phyloP scores from a whole-genome alignment of 2,888 invertebrate species.

The Odontothrips loti region DNA sequence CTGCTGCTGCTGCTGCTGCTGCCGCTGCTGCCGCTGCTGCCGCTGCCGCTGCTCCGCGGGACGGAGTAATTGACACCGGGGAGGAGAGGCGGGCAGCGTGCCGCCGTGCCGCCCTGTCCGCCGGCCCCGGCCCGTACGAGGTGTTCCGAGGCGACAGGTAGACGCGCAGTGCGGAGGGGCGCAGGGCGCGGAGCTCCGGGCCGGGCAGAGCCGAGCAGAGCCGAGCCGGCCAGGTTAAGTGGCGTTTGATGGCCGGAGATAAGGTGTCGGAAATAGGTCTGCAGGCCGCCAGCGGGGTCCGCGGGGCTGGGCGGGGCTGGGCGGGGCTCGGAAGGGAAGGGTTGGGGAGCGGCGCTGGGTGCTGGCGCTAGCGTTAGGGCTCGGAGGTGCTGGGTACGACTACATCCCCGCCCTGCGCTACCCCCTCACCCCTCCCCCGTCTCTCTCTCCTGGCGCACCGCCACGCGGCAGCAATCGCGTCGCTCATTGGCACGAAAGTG shows the following conservation, averaged over 20 bases:
- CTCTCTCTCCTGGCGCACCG: too few relatives aligned
- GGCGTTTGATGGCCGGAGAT: constrained; percentile 25
- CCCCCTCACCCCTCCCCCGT: background rate
- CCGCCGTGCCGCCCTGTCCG: too few relatives aligned
- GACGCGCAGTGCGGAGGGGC: background rate
- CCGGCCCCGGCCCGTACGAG: too few relatives aligned
- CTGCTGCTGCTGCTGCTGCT: too few relatives aligned
- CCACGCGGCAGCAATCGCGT: background rate
- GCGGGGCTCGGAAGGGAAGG: background rate
- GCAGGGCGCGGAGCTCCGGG: background rate
- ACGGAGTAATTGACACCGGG: too few relatives aligned
- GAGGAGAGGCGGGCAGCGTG: too few relatives aligned
- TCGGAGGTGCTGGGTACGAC: constrained; percentile 21
- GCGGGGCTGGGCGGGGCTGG: background rate
- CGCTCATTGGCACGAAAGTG: constrained; percentile 24
- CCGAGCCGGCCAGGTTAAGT: background rate
- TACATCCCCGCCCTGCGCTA: background rate
- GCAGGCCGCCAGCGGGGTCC: background rate
- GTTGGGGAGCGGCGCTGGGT: background rate
- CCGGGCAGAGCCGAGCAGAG: background rate
- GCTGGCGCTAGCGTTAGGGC: background rate
- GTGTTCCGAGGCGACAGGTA: too few relatives aligned
- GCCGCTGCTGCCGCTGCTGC: too few relatives aligned
- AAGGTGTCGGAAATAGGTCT: constrained; percentile 26
- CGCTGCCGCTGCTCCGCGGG: too few relatives aligned